Conservation (phyloP, 2,113 vertebrate species). For the Cebidichthys violaceus region DNA sequence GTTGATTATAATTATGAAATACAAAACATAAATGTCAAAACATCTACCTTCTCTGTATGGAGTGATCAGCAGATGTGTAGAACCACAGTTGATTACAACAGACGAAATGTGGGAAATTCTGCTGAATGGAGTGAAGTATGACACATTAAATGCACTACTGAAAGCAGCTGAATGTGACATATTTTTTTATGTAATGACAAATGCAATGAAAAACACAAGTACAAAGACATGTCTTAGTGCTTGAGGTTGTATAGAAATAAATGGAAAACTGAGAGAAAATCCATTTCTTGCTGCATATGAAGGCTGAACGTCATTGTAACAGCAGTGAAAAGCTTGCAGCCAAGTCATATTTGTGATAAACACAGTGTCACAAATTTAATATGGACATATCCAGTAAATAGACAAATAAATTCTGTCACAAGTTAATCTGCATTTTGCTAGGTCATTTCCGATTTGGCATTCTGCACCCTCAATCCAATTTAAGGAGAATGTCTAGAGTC, state of each 20-base stretch:
- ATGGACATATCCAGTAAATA: slow-evolving; percentile 63
- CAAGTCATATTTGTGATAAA: slow-evolving; percentile 61
- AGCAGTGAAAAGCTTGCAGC: slow-evolving; percentile 45
- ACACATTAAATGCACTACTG: slow-evolving; percentile 2
- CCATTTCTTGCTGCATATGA: slow-evolving; percentile 47
- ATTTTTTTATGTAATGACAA: slow-evolving; percentile 31
- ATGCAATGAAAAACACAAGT: slow-evolving; percentile 5
- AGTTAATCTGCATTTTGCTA: slow-evolving; percentile 73
- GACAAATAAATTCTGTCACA: slow-evolving; percentile 61
- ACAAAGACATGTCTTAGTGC: slow-evolving; percentile 21
- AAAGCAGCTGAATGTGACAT: slow-evolving; percentile 31
- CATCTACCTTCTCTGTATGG: neutral
- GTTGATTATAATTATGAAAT: neutral
- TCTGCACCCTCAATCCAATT: slow-evolving; percentile 70
- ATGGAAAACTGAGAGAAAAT: slow-evolving; percentile 58
- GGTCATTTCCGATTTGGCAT: slow-evolving; percentile 71
- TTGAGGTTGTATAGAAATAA: slow-evolving; percentile 36
- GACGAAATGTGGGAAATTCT: neutral
- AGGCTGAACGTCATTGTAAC: slow-evolving; percentile 46
- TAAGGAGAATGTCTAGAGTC: slow-evolving; percentile 71
- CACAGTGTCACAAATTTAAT: slow-evolving; percentile 56
- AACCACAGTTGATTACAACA: neutral
- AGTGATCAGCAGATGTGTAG: neutral
- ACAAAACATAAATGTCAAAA: neutral
- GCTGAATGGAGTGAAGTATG: slow-evolving; percentile 11